phyloP scores from a whole-genome alignment of 35 echinoderm and acorn worm genomes.

The Ophiothrix spiculata region DNA sequence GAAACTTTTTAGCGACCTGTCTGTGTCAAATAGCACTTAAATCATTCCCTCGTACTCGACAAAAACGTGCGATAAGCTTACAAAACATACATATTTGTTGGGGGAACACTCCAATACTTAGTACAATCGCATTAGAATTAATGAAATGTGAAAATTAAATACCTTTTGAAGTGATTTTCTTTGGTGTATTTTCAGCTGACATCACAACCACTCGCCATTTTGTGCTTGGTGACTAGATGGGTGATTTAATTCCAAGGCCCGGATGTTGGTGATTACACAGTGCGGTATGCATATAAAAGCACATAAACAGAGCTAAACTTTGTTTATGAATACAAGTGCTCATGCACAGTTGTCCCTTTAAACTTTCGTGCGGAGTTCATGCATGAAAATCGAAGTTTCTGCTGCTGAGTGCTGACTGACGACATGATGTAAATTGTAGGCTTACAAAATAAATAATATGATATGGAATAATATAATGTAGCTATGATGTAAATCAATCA shows the following conservation, averaged over 20 bases:
- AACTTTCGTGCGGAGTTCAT: too few relatives aligned
- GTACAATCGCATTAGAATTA: neutral
- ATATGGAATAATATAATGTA: too few relatives aligned
- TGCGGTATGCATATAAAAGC: too few relatives aligned
- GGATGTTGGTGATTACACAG: neutral
- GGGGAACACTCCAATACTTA: neutral
- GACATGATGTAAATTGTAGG: too few relatives aligned
- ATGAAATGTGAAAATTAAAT: neutral
- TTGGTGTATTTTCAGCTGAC: neutral
- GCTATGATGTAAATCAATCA: too few relatives aligned
- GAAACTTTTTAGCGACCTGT: neutral
- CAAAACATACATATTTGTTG: neutral
- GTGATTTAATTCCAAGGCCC: neutral
- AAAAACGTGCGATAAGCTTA: neutral
- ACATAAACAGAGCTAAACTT: too few relatives aligned
- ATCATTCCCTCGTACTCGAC: neutral
- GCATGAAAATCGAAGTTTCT: too few relatives aligned
- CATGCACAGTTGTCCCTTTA: too few relatives aligned
- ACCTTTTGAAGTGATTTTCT: conserved; percentile 3
- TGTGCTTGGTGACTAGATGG: neutral
- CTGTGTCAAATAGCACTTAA: neutral
- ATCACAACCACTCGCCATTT: neutral
- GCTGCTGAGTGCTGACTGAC: too few relatives aligned
- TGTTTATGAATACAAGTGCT: too few relatives aligned
- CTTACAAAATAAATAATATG: too few relatives aligned